phyloP scores from a whole-genome alignment of 2,113 vertebrate genomes.

The Pseudorasbora parva region DNA sequence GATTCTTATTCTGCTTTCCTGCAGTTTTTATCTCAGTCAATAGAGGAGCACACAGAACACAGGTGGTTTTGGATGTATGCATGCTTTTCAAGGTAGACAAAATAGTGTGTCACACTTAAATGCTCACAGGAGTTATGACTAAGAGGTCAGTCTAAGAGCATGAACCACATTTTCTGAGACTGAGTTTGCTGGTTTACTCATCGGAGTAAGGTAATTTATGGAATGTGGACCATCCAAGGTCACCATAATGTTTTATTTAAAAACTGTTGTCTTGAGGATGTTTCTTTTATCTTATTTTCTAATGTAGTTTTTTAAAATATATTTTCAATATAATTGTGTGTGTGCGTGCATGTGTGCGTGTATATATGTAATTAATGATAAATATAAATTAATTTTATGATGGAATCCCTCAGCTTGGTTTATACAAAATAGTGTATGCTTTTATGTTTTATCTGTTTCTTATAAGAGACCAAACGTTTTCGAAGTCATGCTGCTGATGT shows the following conservation, averaged over 20 bases:
- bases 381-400: no score
- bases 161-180: slow-evolving; percentile 44
- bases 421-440: neutral
- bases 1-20: slow-evolving; percentile 19
- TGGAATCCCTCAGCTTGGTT: neutral
- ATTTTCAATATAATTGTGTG: no score
- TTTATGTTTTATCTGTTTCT: neutral
- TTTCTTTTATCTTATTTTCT: no score
- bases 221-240: neutral
- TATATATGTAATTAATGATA: no score
- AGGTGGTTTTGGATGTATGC: slow-evolving; percentile 43
- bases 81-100: slow-evolving; percentile 44
- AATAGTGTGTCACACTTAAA: slow-evolving; percentile 45
- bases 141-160: slow-evolving; percentile 42
- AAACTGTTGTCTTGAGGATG: neutral
- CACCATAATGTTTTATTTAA: neutral
- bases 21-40: slow-evolving; percentile 1
- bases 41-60: slow-evolving; percentile 34
- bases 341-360: no score
- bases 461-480: no score
- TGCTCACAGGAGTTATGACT: slow-evolving; percentile 59
- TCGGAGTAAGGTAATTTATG: neutral
- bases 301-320: no score
- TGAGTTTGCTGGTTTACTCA: neutral
- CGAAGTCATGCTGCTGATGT: slow-evolving; percentile 64